These are phyloP conservation scores for Spisula subtruncata DNA, from an alignment of 2,888 invertebrate species.

Conservation along the genomic window DNA sequence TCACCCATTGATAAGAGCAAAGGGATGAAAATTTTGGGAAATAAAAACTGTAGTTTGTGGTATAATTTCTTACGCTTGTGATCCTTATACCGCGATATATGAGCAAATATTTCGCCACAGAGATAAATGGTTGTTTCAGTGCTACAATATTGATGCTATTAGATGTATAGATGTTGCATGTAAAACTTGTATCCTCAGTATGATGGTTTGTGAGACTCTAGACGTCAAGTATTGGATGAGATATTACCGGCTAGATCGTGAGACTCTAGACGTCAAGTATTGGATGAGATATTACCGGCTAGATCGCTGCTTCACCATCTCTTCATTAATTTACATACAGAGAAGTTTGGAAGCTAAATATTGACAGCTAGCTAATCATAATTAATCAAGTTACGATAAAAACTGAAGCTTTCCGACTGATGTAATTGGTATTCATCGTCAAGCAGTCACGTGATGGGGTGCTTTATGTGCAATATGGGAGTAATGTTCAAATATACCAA, in stretches of 20 bases:
- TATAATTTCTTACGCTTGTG: too few relatives aligned
- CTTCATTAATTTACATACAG: slow-evolving; percentile 5
- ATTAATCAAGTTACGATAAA: slow-evolving; percentile 15
- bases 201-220: not conserved
- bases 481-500: too few relatives aligned
- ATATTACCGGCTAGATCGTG: too few relatives aligned
- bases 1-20: too few relatives aligned
- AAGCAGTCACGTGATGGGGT: not conserved
- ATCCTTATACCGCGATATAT: not conserved
- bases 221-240: slow-evolving; percentile 5
- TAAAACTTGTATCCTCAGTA: not conserved
- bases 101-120: not conserved
- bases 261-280: not conserved
- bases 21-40: too few relatives aligned
- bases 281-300: not conserved
- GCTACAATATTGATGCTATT: not conserved
- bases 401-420: not conserved
- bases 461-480: not conserved
- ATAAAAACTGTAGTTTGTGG: too few relatives aligned
- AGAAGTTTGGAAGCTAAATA: slow-evolving; percentile 12
- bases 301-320: not conserved
- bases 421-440: not conserved
- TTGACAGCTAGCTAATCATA: not conserved
- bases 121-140: not conserved
- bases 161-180: not conserved